phyloP scores from a whole-genome alignment of 2,888 invertebrate species.

The Hybos culiciformis region DNA sequence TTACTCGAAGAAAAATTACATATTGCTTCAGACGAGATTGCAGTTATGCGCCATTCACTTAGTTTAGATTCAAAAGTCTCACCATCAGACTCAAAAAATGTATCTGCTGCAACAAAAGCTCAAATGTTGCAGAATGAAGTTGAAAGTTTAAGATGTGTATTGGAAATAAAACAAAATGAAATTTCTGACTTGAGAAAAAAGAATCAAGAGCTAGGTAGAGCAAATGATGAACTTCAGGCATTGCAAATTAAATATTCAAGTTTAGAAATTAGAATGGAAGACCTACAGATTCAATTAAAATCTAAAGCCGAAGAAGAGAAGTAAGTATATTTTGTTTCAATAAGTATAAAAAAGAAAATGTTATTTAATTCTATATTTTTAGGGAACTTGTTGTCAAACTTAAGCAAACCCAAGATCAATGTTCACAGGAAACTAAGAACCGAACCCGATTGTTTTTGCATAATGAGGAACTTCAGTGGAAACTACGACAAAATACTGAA shows the following conservation, averaged over 20 bases:
- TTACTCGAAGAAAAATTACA: slow-evolving; percentile 31
- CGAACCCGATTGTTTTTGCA: slow-evolving; percentile 64
- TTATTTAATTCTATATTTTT: slow-evolving; percentile 15
- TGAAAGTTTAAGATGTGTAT: slow-evolving; percentile 70
- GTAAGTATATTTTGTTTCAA: slow-evolving; percentile 32
- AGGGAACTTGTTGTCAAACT: slow-evolving; percentile 56
- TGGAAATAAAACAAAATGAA: slow-evolving; percentile 79
- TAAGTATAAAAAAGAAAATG: not conserved
- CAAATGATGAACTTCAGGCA: slow-evolving; percentile 58
- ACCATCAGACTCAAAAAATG: not conserved
- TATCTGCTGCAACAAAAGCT: slow-evolving; percentile 16
- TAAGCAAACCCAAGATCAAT: slow-evolving; percentile 55
- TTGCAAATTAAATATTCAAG: slow-evolving; percentile 61
- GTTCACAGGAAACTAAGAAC: slow-evolving; percentile 63
- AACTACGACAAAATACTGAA: slow-evolving; percentile 68
- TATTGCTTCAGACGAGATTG: slow-evolving; percentile 30
- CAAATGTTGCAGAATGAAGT: slow-evolving; percentile 53
- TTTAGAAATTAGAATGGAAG: slow-evolving; percentile 73
- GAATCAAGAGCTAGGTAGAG: slow-evolving; percentile 52
- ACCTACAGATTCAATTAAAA: slow-evolving; percentile 61
- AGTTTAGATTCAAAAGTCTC: not conserved
- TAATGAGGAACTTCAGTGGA: slow-evolving; percentile 82
- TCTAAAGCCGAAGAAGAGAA: slow-evolving; percentile 59
- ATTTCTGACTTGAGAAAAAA: slow-evolving; percentile 61
- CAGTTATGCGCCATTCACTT: slow-evolving; percentile 18